Evolutionary conservation across 2,888 invertebrate genomes (phyloP).

Genomic region (Tetragonula carbonaria): DNA sequence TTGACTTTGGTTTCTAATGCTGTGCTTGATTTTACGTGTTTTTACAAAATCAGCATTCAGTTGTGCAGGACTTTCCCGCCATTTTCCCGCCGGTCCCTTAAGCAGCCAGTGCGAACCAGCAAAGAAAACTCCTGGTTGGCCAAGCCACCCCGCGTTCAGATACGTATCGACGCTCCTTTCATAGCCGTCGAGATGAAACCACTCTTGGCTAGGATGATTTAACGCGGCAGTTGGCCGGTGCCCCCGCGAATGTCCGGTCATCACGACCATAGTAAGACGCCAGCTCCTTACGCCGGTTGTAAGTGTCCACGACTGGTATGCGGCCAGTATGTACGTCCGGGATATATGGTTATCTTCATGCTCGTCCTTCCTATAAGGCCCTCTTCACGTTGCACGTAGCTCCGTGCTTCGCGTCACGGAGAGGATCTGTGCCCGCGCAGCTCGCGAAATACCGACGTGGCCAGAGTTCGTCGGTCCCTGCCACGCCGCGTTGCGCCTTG

Average conservation of each 20-base stretch:
- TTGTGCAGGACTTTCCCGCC: neutral
- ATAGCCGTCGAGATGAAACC: constrained; percentile 45
- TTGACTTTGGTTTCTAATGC: neutral
- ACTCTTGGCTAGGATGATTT: constrained; percentile 70
- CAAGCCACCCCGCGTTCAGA: constrained; percentile 25
- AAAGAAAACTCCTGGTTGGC: constrained; percentile 13
- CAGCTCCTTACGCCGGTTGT: constrained; percentile 71
- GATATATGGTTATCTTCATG: constrained; percentile 75
- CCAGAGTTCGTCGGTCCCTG: constrained; percentile 52
- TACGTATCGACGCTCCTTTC: constrained; percentile 44
- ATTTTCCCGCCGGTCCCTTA: constrained; percentile 4
- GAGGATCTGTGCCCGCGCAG: constrained; percentile 49
- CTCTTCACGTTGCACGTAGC: constrained; percentile 47
- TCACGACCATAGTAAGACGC: constrained; percentile 59
- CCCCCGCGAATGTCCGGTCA: constrained; percentile 65
- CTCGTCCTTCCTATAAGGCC: constrained; percentile 62
- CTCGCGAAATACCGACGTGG: constrained; percentile 67
- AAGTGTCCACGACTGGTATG: constrained; percentile 80
- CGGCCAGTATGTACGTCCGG: constrained; percentile 71
- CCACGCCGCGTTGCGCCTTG: constrained; percentile 10
- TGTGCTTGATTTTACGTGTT: neutral
- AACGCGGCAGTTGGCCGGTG: constrained; percentile 64
- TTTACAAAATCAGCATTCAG: neutral
- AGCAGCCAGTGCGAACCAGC: constrained; percentile 4
- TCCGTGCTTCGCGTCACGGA: constrained; percentile 8